Conservation (phyloP, 1,140 invertebrate species). For the Drosophila lacertosa region DNA sequence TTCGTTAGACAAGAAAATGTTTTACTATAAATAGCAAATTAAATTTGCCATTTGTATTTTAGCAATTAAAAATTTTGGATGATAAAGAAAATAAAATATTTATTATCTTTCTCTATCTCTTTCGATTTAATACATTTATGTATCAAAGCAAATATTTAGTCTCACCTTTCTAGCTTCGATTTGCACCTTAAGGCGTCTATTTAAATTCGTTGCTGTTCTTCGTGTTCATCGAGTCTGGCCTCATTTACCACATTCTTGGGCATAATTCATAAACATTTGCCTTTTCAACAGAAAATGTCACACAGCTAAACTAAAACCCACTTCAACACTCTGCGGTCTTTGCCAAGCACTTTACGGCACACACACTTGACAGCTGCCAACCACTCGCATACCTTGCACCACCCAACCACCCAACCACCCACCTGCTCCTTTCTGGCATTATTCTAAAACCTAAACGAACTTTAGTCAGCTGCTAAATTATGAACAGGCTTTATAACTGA, state of each 20-base stretch:
- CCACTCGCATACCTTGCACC: neutral
- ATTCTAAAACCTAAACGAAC: constrained; percentile 14
- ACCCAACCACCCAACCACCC: too few species aligned
- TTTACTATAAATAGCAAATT: too few species aligned
- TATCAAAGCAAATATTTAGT: too few species aligned
- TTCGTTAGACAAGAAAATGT: too few species aligned
- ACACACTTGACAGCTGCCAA: constrained; percentile 48
- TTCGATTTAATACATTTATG: neutral
- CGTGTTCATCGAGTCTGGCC: neutral
- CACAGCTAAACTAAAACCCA: constrained; percentile 33
- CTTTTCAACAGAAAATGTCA: constrained; percentile 42
- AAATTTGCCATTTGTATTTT: too few species aligned
- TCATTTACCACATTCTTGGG: constrained; percentile 1
- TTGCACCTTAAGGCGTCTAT: neutral
- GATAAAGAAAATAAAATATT: too few species aligned
- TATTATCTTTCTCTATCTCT: neutral
- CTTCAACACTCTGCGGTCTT: constrained; percentile 50
- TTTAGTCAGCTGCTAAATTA: constrained; percentile 61
- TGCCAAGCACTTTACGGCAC: constrained; percentile 43
- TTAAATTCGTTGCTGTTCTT: neutral
- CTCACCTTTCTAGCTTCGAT: too few species aligned
- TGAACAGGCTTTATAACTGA: constrained; percentile 62
- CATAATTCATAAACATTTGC: constrained; percentile 48
- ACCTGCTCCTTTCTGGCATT: neutral
- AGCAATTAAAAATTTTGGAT: too few species aligned